A percentile compares a stretch with the other conserved stretches of the same genome.
phyloP scores from a whole-genome alignment of 2,888 invertebrate species.

The Parasteatoda lunata region DNA sequence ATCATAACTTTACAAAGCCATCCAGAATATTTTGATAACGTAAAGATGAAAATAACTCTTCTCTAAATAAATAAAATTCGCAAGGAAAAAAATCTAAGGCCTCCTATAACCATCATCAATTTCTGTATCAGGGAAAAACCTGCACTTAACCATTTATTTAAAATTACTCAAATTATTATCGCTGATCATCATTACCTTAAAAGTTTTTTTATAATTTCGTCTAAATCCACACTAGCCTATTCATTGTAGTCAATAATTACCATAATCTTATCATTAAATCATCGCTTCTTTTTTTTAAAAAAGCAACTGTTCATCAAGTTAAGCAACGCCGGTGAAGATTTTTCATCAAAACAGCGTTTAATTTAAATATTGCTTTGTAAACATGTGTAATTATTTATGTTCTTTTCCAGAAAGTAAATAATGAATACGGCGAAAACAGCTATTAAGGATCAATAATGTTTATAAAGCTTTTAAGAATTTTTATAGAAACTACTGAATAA shows the following conservation, averaged over 20 bases:
- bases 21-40: too few relatives aligned
- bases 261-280: background rate
- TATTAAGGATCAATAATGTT: too few relatives aligned
- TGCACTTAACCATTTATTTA: background rate
- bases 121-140: background rate
- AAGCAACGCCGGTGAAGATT: background rate
- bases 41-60: too few relatives aligned
- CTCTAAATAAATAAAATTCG: too few relatives aligned
- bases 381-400: background rate
- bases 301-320: background rate
- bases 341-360: background rate
- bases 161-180: background rate
- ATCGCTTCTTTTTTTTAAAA: background rate
- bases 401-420: background rate
- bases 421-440: background rate
- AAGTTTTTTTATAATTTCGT: background rate
- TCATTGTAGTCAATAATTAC: background rate
- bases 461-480: too few relatives aligned
- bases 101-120: background rate
- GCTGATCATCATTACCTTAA: background rate
- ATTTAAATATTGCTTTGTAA: slow-evolving; percentile 3
- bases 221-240: background rate
- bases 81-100: background rate
- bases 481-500: too few relatives aligned
- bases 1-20: too few relatives aligned